phyloP scores from a whole-genome alignment of 53 echinoderm and acorn worm genomes.

The Arbacia lixula region DNA sequence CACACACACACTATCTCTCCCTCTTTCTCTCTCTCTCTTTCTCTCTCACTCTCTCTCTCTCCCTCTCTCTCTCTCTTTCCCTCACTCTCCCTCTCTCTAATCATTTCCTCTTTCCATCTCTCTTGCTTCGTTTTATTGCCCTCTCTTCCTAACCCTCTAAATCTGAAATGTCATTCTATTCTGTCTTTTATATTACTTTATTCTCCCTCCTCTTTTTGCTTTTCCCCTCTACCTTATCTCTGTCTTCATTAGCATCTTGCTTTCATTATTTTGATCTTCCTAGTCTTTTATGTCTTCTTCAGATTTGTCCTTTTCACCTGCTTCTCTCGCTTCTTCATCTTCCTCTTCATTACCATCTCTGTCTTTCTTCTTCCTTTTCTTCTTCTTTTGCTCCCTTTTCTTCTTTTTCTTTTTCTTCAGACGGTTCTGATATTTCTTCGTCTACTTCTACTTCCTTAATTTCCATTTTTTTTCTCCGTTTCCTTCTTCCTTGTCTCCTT shows the following conservation, averaged over 20 bases:
- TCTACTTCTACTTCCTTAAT: no score
- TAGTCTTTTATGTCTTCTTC: neutral
- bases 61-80: neutral
- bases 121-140: neutral
- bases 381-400: no score
- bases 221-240: neutral
- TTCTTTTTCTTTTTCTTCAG: no score
- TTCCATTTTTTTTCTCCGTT: no score
- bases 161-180: neutral
- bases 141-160: neutral
- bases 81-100: neutral
- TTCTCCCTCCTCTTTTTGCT: neutral
- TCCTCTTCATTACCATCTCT: no score
- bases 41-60: neutral
- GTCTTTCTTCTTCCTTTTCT: no score
- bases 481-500: no score
- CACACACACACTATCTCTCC: no score
- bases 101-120: neutral
- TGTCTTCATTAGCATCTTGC: neutral
- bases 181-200: neutral
- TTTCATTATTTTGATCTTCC: neutral
- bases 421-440: no score
- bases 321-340: no score
- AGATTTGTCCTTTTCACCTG: no score
- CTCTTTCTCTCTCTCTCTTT: neutral